phyloP scores from a whole-genome alignment of 2,797 vertebrate genomes.

The Xenentodon cancila region DNA sequence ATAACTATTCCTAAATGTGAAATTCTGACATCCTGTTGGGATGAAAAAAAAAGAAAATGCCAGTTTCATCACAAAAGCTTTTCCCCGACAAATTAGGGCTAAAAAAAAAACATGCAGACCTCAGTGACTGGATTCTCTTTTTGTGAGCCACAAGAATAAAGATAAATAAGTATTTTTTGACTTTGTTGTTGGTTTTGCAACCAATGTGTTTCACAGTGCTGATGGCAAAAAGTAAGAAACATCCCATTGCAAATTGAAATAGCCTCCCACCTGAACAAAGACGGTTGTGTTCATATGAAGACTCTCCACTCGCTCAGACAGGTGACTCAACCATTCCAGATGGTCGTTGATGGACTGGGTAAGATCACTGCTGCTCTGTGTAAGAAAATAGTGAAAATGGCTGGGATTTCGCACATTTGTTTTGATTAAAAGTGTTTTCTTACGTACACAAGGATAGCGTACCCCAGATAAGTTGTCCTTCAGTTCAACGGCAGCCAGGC shows the following conservation, averaged over 20 bases:
- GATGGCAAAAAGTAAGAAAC: no score
- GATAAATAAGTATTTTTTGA: no score
- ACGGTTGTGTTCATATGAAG: constrained; percentile 82
- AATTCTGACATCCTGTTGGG: not conserved
- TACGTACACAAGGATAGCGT: not conserved
- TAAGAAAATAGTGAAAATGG: not conserved
- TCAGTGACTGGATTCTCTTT: no score
- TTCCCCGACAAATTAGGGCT: not conserved
- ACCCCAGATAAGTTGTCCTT: constrained; percentile 76
- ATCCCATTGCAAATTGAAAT: not conserved
- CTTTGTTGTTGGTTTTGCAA: no score
- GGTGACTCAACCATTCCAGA: constrained; percentile 76
- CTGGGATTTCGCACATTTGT: not conserved
- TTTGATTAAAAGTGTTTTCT: not conserved
- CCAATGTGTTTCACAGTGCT: no score
- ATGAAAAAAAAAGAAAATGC: not conserved
- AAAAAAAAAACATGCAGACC: not conserved
- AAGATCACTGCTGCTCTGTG: constrained; percentile 72
- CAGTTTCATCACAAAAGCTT: not conserved
- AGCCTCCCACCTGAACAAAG: constrained; percentile 79
- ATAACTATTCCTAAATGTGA: no score
- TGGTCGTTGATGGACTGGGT: constrained; percentile 78
- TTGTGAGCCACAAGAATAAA: no score
- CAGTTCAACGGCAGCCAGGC: constrained; percentile 75
- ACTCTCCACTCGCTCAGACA: constrained; percentile 80